Conservation (phyloP, 2,113 vertebrate genomes). For the Nibea coibor region DNA sequence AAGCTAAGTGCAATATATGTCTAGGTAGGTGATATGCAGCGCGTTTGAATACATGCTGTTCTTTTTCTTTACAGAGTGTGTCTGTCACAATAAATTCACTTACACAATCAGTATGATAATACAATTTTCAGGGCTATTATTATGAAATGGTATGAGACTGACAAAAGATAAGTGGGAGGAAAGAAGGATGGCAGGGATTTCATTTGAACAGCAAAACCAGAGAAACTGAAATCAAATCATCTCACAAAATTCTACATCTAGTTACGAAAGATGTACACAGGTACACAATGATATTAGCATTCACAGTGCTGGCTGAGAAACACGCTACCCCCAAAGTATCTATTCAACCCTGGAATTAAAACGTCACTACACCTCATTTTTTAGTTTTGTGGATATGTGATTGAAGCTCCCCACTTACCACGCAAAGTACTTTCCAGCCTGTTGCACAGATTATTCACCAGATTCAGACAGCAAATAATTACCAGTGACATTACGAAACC, state of each 20-base stretch:
- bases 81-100: slow-evolving; percentile 1
- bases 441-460: slow-evolving; percentile 27
- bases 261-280: neutral
- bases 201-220: neutral
- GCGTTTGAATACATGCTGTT: neutral
- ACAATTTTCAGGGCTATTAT: neutral
- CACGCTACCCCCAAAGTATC: neutral
- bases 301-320: neutral
- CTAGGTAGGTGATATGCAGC: neutral
- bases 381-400: neutral
- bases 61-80: neutral
- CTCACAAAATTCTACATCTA: neutral
- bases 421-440: slow-evolving; percentile 27
- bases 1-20: neutral
- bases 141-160: neutral
- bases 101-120: neutral
- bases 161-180: neutral
- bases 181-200: neutral
- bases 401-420: slow-evolving; percentile 18
- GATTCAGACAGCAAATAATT: slow-evolving; percentile 36
- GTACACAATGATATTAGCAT: neutral
- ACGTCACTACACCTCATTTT: neutral
- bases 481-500: slow-evolving; percentile 41
- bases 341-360: neutral
- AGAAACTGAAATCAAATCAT: neutral